Base-by-base conservation (phyloP, 2,888 invertebrate species). In the Neuroscelio doddi region DNA sequence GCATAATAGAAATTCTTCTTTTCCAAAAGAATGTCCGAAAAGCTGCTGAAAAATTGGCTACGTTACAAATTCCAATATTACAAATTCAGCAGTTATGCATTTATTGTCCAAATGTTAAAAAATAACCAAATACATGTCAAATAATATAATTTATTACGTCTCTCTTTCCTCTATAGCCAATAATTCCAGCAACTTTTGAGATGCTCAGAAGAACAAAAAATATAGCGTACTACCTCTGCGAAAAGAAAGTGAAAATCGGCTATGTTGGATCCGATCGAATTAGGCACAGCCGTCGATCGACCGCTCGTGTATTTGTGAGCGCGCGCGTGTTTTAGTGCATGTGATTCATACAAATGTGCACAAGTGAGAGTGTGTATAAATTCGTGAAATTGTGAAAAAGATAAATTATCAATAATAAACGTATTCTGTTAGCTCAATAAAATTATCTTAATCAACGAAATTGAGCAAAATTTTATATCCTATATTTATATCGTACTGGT, bases 141-240 rank as follows among this genome's bases (percentile, higher is more conserved):
- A 67, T 34, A 58, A 58, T 55, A 10, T 12, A 12, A 10, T 8
- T 32, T 32, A 10, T 32, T n/a, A 12, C 12, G 27, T n/a, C 17
- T 32, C 2, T 17, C 44, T 38, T 42, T 53, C 15, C 14, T 29
- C 24, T 29, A 24, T 55, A 63, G 62, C 63, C 67, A 63, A 57
- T 50, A 14, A 16, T 56, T 67, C 64, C 61, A 57, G 61, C 59
- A 68, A 59, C 68, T 64, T 64, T 61, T 51, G 29, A 53, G 53
- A 49, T 47, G 32, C 52, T 39, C 63, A 55, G 57, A 61, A 61
- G 32, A 55, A 49, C n/a, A n/a, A 64, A 57, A 49, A 52, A 64
- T 61, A 49, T 34, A 68, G 64, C 68, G 61, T 61, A 57, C 67
- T 63, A 67, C 63, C 64, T 64, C 64, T 68, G 68, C 68, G 41